Base-by-base conservation (phyloP, 2,113 vertebrate genomes). In the Indicator maculatus region DNA sequence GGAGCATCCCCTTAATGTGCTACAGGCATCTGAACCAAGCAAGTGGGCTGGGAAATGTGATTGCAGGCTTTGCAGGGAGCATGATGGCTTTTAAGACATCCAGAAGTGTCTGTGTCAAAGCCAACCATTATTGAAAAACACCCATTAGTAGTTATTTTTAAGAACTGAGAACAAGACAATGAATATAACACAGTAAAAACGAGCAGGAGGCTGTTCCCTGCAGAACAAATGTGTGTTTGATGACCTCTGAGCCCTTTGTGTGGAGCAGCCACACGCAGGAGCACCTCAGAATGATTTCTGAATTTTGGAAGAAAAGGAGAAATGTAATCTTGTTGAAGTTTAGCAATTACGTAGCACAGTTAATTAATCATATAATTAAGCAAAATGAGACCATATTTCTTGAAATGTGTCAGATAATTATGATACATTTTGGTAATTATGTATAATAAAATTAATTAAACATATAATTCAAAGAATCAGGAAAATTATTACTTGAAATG, bases 391-490 rank as follows among this genome's bases (percentile, higher is more conserved):
- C 73, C 85, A 83, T 96, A 90, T 97, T 96, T 96, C 91, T 96
- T 93, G 89, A 95, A 97, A 96, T 94, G 82, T 96, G 95, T 94
- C 96, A 97, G 91, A 97, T 96, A 94, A 97, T 97, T 96, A 96
- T 96, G 93, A 96, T 96, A 96, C 95, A 93, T 96, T 94, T 94
- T 95, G 88, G 92, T 95, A 97, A 96, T 97, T 96, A 97, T 0
- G 28, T 94, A 85, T 96, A 97, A 96, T 95, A 96, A 97, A 96
- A 96, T 93, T 97, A 96, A 97, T 97, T 97, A 96, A 96, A 97
- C 91, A 94, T 93, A 93, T 95, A 96, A 95, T 94, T 94, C 94
- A 95, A 92, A 95, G 90, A 92, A 94, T 93, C 94, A 91, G 65
- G 93, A 94, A 96, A 93, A 93, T 78, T 93, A 84, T 93, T 94